A percentile compares a stretch with the other conserved stretches of the same genome.
Conservation (phyloP, 2,113 vertebrate species). For the Corythoichthys intestinalis region DNA sequence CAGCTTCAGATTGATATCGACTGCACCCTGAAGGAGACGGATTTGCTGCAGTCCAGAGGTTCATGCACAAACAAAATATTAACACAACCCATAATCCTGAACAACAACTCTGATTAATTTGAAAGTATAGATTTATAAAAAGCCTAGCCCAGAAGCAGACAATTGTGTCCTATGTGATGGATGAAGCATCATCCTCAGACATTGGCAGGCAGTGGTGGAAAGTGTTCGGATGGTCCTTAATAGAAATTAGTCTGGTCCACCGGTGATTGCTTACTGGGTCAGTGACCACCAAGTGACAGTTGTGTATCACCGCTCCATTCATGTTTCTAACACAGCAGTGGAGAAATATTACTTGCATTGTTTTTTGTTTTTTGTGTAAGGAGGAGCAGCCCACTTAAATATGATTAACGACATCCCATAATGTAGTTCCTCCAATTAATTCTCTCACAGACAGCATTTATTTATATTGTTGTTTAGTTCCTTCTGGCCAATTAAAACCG, state of each 20-base stretch:
- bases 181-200: conserved; percentile 20
- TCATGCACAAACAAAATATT: conserved; percentile 18
- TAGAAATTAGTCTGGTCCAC: conserved; percentile 11
- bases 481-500: neutral
- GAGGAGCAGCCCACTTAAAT: neutral
- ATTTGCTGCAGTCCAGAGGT: conserved; percentile 96
- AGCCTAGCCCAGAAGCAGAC: conserved; percentile 34
- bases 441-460: neutral
- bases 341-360: neutral
- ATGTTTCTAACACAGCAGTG: too few species aligned
- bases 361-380: neutral
- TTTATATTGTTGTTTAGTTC: neutral
- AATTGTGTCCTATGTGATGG: conserved; percentile 29
- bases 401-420: neutral
- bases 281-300: neutral
- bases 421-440: neutral
- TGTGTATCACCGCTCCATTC: neutral
- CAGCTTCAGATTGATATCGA: conserved; percentile 98
- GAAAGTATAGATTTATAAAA: conserved; percentile 49
- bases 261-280: conserved; percentile 3
- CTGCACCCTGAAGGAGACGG: conserved; percentile 96
- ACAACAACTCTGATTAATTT: conserved; percentile 42
- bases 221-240: conserved; percentile 16
- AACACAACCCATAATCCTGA: conserved; percentile 17
- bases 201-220: conserved; percentile 21